Base-by-base conservation (phyloP, 1,140 invertebrate genomes). In the Trachymyrmex septentrionalis region DNA sequence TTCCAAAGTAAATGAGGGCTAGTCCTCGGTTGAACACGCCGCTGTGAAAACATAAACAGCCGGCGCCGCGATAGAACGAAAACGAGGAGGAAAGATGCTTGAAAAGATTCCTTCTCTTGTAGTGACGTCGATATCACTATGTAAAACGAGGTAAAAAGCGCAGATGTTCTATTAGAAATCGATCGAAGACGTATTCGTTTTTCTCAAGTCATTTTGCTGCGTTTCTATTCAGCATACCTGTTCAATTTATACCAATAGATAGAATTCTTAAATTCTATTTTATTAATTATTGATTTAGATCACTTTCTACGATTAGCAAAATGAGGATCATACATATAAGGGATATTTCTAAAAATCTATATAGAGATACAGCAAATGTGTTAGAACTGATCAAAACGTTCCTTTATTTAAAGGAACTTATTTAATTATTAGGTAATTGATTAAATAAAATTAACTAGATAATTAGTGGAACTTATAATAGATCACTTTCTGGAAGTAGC, bases 1-100 rank as follows among this genome's bases (percentile, higher is more conserved):
- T 89, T 85, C 75, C 86, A 90, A 89, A 90, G 86, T 90, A 90
- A 89, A 90, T 81, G 89, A 90, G 80, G 64, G 66, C 38, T 66
- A 57, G 34, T 21, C 71, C 63, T 53, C 21, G 69, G 53, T 44
- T 87, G 86, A 87, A 80, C 61, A 80, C 80, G 63, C n/a, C 61
- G 86, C 38, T 64, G 75, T 55, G 69, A 85, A 90, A 89, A 87
- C 63, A 85, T 90, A 87, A 89, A 89, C 80, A 86, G 88, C 24
- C 59, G 21, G 59, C 53, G 44, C 34, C 16, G 24, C 63, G 86
- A 85, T 85, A 81, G 86, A 84, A 86, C 61, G 38, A 24, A 38
- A 71, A 87, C 53, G 86, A 59, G n/a, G 7, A 69, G 19, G 48
- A 61, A 63, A 38, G 30, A 61, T 34, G 77, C 24, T 73, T 61